Evolutionary conservation across 2,113 vertebrate species (phyloP).

Genomic region (Machaerirhynchus nigripectus): DNA sequence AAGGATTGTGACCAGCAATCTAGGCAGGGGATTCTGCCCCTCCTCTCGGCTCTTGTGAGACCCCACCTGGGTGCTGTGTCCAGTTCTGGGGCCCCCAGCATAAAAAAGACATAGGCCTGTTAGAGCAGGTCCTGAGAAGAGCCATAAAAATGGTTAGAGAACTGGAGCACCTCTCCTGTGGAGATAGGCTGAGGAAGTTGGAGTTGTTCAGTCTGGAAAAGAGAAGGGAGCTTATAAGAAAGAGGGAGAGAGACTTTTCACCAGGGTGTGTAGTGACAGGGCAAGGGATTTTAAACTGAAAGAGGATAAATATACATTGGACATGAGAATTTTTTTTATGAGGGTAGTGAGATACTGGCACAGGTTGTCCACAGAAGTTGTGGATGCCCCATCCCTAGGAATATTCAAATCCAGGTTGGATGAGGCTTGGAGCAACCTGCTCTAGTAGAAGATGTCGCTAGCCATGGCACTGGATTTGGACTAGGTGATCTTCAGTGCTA

Average conservation of each 20-base stretch:
- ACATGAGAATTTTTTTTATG: not conserved
- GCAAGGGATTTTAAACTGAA: not conserved
- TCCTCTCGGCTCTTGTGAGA: not conserved
- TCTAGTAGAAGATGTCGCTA: accelerated
- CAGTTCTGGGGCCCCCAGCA: not conserved
- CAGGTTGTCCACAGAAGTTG: not conserved
- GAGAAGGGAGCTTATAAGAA: not conserved
- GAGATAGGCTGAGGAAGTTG: not conserved
- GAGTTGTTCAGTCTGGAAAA: not conserved
- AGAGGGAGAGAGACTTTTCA: not conserved
- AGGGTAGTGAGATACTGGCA: not conserved
- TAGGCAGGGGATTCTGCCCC: not conserved
- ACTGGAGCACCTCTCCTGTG: not conserved
- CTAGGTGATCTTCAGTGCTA: not conserved
- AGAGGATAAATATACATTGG: not conserved
- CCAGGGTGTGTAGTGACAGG: not conserved
- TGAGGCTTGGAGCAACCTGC: not conserved
- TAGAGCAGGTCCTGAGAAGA: not conserved
- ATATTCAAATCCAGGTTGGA: not conserved
- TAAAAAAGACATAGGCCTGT: not conserved
- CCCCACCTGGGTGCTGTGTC: not conserved
- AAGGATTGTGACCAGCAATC: not conserved
- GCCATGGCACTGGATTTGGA: not conserved
- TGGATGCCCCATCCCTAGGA: not conserved
- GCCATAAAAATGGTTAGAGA: not conserved